Evolutionary conservation across 1,140 invertebrate species (phyloP), one percentile per base, ranked within the genome.

Genomic region (Bombus sibiricus): DNA sequence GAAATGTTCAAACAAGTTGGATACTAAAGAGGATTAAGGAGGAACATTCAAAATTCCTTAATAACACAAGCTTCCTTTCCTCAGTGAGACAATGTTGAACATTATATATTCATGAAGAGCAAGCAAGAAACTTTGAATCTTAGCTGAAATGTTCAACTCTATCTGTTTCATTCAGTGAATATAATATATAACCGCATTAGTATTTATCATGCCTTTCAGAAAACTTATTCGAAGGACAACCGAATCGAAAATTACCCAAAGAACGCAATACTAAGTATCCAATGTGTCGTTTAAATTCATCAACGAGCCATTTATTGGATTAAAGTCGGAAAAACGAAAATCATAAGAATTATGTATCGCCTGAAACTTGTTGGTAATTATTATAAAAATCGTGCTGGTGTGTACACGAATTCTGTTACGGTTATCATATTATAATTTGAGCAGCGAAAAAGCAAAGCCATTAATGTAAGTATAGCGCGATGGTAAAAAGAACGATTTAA

Each of bases 401-500:
- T 53, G 47, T 6, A 22, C 37, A 28, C 53, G n/a, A 28, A 41
- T 73, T 37, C 53, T 37, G 18, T 25, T 8, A 37, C 32, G 32
- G 39, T 83, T 74, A 59, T 6, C 5, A 10, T 39, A 47, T 34
- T 39, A 47, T 34, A 75, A 74, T 82, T 82, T n/a, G 72, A 66
- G 3, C 22, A 13, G 25, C 18, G 39, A 53, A 53, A 76, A 75
- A 76, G 8, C 53, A 13, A 32, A 13, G 72, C 47, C 69, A 73
- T 74, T 82, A 74, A 37, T 39, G n/a, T 22, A 74, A 74, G 71
- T 37, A 82, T n/a, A 32, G 22, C 37, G 71, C 39, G 71, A 64
- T 22, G 39, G 39, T 34, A 47, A 5, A 53, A 47, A 10, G 59
- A 43, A 32, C 64, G 47, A 37, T 18, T 78, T 68, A 57, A 77